These are phyloP conservation scores for Sialis fuliginosa DNA, from an alignment of 2,888 invertebrate genomes.

Conservation along the genomic window DNA sequence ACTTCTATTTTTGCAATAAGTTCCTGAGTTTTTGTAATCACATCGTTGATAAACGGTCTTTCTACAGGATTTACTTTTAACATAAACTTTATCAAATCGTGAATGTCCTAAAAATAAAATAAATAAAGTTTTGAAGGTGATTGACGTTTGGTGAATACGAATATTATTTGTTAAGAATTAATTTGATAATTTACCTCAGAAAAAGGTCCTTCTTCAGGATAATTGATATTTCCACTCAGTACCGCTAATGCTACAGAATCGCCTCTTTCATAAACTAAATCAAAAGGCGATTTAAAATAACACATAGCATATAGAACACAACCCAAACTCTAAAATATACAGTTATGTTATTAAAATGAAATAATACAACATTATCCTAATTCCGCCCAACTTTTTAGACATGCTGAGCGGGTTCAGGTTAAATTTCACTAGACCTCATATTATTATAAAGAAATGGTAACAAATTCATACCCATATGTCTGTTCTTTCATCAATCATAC, in stretches of 20 bases:
- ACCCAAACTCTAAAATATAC: slow-evolving; percentile 51
- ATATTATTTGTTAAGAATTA: too few relatives aligned
- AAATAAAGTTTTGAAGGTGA: slow-evolving; percentile 4
- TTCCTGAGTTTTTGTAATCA: slow-evolving; percentile 42
- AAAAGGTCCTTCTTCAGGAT: slow-evolving; percentile 50
- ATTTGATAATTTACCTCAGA: slow-evolving; percentile 27
- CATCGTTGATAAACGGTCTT: slow-evolving; percentile 56
- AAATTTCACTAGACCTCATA: not conserved
- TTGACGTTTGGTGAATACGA: too few relatives aligned
- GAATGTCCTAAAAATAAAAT: slow-evolving; percentile 38
- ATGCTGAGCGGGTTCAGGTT: not conserved
- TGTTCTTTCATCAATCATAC: slow-evolving; percentile 63
- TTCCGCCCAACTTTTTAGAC: not conserved
- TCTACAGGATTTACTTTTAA: slow-evolving; percentile 58
- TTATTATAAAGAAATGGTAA: not conserved
- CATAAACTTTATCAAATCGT: slow-evolving; percentile 49
- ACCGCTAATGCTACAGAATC: slow-evolving; percentile 78
- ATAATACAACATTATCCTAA: not conserved
- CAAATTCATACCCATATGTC: slow-evolving; percentile 59
- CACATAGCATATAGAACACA: slow-evolving; percentile 73
- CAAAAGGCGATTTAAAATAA: slow-evolving; percentile 73
- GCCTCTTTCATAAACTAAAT: slow-evolving; percentile 65
- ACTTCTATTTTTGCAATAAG: slow-evolving; percentile 36
- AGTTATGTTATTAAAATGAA: slow-evolving; percentile 1
- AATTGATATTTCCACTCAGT: slow-evolving; percentile 51